phyloP scores from a whole-genome alignment of 1,140 invertebrate species.

The Drosophila tsacasi region DNA sequence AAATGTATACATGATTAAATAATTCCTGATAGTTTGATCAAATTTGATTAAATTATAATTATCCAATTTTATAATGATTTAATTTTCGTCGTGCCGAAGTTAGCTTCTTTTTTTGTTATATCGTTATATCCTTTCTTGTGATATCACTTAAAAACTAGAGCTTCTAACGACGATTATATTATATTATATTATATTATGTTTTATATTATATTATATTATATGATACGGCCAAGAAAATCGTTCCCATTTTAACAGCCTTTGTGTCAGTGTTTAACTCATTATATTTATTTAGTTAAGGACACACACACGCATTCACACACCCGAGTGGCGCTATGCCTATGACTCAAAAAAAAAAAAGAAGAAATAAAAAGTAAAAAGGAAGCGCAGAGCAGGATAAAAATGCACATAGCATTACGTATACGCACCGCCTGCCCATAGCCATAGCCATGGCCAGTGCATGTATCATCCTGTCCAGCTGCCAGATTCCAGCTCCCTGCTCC shows the following conservation, averaged over 20 bases:
- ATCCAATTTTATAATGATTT: no score
- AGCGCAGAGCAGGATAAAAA: conserved; percentile 19
- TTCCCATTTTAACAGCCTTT: background rate
- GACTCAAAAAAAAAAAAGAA: conserved; percentile 10
- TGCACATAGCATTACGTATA: conserved; percentile 72
- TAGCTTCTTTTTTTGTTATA: no score
- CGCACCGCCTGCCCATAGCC: conserved; percentile 38
- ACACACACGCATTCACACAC: conserved; percentile 12
- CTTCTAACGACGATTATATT: no score
- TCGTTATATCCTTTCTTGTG: no score
- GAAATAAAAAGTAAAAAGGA: conserved; percentile 6
- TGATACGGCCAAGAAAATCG: background rate
- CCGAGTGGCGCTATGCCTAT: conserved; percentile 31
- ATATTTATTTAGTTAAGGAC: conserved; percentile 79
- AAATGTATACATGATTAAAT: no score
- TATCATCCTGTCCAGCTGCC: conserved; percentile 14
- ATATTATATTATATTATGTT: no score
- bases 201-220: no score
- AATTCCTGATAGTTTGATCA: no score
- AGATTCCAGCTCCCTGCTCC: background rate
- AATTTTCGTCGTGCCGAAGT: no score
- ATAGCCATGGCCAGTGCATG: conserved; percentile 10
- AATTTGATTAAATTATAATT: no score
- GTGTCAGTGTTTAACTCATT: conserved; percentile 69
- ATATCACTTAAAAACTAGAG: no score